Conservation (phyloP, 2,888 invertebrate species). For the Ptilodon capucinus region DNA sequence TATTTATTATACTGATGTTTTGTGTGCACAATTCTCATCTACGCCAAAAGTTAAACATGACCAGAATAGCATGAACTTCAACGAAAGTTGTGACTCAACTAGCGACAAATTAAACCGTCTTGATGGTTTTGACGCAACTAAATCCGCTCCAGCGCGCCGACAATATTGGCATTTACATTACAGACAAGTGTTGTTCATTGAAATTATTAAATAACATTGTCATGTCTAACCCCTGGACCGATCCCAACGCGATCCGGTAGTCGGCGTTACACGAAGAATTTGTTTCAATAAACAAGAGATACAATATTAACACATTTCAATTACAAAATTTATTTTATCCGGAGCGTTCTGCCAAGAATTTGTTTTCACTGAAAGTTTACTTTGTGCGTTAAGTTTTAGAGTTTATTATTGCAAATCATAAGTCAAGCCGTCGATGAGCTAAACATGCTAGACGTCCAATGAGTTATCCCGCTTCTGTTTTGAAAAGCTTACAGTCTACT, state of each 20-base stretch:
- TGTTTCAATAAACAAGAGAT: constrained; percentile 59
- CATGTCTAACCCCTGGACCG: constrained; percentile 36
- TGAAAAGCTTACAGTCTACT: constrained; percentile 62
- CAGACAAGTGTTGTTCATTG: constrained; percentile 26
- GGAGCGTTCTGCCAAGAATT: constrained; percentile 49
- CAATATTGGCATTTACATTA: constrained; percentile 33
- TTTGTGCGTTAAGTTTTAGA: constrained; percentile 39
- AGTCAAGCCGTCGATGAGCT: constrained; percentile 21
- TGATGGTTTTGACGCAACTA: constrained; percentile 16
- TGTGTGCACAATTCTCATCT: constrained; percentile 7
- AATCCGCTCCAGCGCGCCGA: constrained; percentile 16
- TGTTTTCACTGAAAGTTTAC: constrained; percentile 31
- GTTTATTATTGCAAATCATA: constrained; percentile 42
- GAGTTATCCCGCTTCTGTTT: constrained; percentile 64
- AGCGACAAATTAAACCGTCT: constrained; percentile 9
- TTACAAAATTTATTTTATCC: constrained; percentile 55
- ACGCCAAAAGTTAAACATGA: constrained; percentile 1
- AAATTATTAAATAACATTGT: constrained; percentile 36
- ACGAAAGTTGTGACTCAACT: constrained; percentile 5
- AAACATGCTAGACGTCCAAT: constrained; percentile 49
- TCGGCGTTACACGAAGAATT: constrained; percentile 45
- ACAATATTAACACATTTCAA: constrained; percentile 55
- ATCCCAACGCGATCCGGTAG: constrained; percentile 33
- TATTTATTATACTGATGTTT: background rate
- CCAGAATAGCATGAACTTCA: background rate